Evolutionary conservation across 2,797 vertebrate species (phyloP).

Genomic region (Chelon auratus): DNA sequence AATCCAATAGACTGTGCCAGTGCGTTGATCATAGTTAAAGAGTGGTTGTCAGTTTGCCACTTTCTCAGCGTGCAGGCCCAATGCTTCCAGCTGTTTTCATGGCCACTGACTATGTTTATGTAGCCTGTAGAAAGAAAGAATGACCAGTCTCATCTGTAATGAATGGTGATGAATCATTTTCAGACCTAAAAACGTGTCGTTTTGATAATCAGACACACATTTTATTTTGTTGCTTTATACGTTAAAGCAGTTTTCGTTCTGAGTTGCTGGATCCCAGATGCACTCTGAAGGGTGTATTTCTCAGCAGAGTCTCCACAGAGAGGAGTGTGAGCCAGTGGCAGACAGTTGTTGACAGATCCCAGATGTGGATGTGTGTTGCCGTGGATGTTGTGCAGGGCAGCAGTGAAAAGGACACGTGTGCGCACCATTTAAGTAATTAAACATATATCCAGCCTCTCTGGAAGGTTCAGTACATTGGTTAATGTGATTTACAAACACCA

Average conservation of each 20-base stretch:
- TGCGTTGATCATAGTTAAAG: conserved; percentile 5
- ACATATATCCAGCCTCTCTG: conserved; percentile 6
- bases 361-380: conserved; percentile 45
- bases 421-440: conserved; percentile 18
- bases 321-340: conserved; percentile 41
- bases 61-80: conserved; percentile 1
- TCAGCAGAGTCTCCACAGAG: conserved; percentile 29
- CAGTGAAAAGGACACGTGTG: conserved; percentile 13
- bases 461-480: conserved; percentile 15
- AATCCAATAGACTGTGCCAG: not conserved
- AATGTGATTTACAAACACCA: conserved; percentile 32
- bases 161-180: conserved; percentile 16
- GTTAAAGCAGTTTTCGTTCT: conserved; percentile 23
- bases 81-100: conserved; percentile 28
- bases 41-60: not conserved
- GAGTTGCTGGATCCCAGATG: conserved; percentile 22
- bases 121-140: conserved; percentile 5
- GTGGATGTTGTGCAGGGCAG: conserved; percentile 25
- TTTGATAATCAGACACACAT: conserved; percentile 22
- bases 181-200: conserved; percentile 22
- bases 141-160: conserved; percentile 2
- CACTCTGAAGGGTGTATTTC: conserved; percentile 34
- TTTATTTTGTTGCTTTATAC: conserved; percentile 16
- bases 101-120: not conserved
- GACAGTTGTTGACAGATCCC: conserved; percentile 48